A percentile compares a stretch with the other conserved stretches of the same genome.
Conservation (phyloP, 2,888 invertebrate species). For the Melanargia galathea region DNA sequence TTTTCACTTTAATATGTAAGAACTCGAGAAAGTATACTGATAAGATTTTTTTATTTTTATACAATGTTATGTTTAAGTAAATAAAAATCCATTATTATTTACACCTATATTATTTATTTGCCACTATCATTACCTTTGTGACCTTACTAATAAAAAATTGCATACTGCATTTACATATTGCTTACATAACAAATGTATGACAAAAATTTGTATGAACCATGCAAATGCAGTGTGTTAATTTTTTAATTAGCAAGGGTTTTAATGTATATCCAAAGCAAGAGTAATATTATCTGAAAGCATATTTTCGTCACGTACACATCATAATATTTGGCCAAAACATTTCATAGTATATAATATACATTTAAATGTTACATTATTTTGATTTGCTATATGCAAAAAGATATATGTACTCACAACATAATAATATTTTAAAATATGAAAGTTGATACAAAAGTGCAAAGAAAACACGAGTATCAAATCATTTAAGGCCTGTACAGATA, state of each 20-base stretch:
- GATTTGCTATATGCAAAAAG: constrained; percentile 20
- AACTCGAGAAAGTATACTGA: no score
- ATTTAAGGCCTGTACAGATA: neutral
- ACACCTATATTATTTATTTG: constrained; percentile 77
- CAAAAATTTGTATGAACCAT: no score
- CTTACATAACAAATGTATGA: no score
- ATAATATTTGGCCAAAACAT: constrained; percentile 38
- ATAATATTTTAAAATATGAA: constrained; percentile 16
- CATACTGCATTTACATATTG: no score
- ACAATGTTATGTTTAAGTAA: constrained; percentile 35
- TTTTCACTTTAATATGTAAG: no score
- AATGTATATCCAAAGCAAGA: constrained; percentile 40
- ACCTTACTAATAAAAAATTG: no score
- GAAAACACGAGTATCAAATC: neutral
- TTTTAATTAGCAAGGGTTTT: no score
- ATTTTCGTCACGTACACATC: constrained; percentile 37
- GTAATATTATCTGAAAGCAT: constrained; percentile 38
- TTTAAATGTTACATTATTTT: constrained; percentile 17
- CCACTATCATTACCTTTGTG: constrained; percentile 60
- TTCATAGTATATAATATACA: constrained; percentile 35
- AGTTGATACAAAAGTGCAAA: constrained; percentile 21
- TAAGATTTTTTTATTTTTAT: neutral
- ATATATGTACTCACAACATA: constrained; percentile 16
- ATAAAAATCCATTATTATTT: constrained; percentile 54
- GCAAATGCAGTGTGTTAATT: no score